Base-by-base conservation (phyloP, 1,140 invertebrate species). In the Planococcus citri region DNA sequence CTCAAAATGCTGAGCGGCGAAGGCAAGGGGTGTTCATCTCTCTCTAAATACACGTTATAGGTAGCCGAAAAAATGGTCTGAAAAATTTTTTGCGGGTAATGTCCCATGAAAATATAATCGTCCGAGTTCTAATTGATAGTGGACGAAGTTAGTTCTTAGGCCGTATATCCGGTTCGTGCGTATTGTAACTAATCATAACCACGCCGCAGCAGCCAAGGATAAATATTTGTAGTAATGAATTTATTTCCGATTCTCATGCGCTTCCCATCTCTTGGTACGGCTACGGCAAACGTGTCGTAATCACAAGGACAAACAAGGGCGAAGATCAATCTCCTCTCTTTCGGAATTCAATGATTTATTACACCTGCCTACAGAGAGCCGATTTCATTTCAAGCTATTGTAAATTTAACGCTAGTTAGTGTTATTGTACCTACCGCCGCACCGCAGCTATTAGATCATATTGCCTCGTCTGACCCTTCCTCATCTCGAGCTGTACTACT, bases 201-300 rank as follows among this genome's bases (percentile, higher is more conserved):
- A 64, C 60, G 22, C 10, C 22, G 24, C 60, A 20, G 60, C 20
- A 64, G 60, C 22, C 60, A 64, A 64, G 60, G 60, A 64, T 64
- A 64, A 64, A 64, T 64, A 64, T 64, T 64, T 64, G 41, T 64
- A 64, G 9, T 27, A 64, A 58, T 58, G 21, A 58, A 64, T 25
- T 64, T 64, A 64, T 64, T 64, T 64, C 60, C 60, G 60, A 64
- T 64, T 64, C 60, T 64, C 60, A 64, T 64, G 60, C 60, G 25
- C 60, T 64, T 64, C 25, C 25, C 60, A 64, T 64, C 10, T 64
- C 21, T n/a, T n/a, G n/a, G n/a, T n/a, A 25, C 60, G 60, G 20
- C 1, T 4, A 64, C 1, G 24, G 22, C 3, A 64, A 64, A 24
- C 25, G 25, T 64, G 60, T 51, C 10, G 41, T 51, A 51, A 51